A percentile compares a stretch with the other conserved stretches of the same genome.
Conservation (phyloP, 2,113 vertebrate species). For the Myotis yumanensis region DNA sequence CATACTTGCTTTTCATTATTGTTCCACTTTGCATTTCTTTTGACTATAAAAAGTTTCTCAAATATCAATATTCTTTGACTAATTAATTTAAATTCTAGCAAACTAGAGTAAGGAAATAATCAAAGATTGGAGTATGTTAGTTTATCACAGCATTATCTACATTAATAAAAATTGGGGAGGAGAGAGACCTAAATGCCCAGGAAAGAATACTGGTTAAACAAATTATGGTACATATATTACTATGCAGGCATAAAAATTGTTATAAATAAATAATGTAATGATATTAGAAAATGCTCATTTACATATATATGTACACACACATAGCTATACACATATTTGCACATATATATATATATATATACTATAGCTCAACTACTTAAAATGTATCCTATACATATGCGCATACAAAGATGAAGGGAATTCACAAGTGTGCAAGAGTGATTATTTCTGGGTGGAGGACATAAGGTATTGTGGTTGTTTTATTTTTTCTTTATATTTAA, state of each 20-base stretch:
- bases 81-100: not conserved
- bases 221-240: not conserved
- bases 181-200: not conserved
- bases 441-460: not conserved
- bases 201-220: not conserved
- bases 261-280: not conserved
- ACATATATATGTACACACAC: not conserved
- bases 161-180: not conserved
- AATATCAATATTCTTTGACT: constrained; percentile 1
- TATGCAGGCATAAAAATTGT: not conserved
- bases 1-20: not conserved
- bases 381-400: not conserved
- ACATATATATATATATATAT: not conserved
- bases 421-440: not conserved
- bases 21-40: constrained; percentile 14
- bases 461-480: not conserved
- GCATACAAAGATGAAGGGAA: not conserved
- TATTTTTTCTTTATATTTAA: constrained; percentile 1
- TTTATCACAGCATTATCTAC: not conserved
- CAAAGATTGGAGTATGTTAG: not conserved
- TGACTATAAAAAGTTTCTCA: not conserved
- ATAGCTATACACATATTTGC: rapidly evolving
- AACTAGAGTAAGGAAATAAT: not conserved
- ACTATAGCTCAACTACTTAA: not conserved
- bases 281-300: not conserved